These are phyloP conservation scores for Microchirus variegatus DNA, from an alignment of 2,797 vertebrate species.

Conservation along the genomic window DNA sequence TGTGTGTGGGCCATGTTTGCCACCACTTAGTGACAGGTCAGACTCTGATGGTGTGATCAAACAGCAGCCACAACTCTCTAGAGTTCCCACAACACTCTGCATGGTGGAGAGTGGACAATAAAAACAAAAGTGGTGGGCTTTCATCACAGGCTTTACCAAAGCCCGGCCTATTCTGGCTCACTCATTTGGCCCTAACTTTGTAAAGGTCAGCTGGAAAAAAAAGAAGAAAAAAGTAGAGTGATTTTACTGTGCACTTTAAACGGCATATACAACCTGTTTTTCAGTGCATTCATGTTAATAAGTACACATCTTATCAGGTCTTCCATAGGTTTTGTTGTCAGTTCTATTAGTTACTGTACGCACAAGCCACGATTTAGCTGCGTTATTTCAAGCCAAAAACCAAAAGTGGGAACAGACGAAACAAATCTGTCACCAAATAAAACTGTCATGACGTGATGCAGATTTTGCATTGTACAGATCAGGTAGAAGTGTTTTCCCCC, in stretches of 20 bases:
- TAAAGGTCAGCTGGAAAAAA: conserved; percentile 37
- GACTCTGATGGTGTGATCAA: conserved; percentile 81
- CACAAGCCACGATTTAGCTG: too few relatives aligned
- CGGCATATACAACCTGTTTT: conserved; percentile 17
- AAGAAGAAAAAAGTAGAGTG: conserved; percentile 54
- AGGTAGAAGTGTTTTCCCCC: not conserved
- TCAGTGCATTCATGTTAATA: not conserved
- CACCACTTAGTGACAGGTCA: conserved; percentile 83
- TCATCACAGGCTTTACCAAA: conserved; percentile 74
- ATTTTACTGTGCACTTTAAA: conserved; percentile 26
- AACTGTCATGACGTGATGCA: not conserved
- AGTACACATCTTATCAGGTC: not conserved
- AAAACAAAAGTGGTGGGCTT: conserved; percentile 76
- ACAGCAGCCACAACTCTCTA: conserved; percentile 77
- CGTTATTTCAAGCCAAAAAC: too few relatives aligned
- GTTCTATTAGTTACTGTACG: too few relatives aligned
- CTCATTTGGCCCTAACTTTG: conserved; percentile 44
- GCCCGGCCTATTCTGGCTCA: conserved; percentile 47
- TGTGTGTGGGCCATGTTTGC: conserved; percentile 82
- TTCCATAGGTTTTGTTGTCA: too few relatives aligned
- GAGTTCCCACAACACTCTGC: conserved; percentile 76
- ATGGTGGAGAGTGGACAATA: conserved; percentile 80
- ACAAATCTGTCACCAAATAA: too few relatives aligned
- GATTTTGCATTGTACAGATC: not conserved
- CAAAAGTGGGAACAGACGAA: too few relatives aligned